phyloP scores from a whole-genome alignment of 2,113 vertebrate genomes.

The Toxotes jaculatrix region DNA sequence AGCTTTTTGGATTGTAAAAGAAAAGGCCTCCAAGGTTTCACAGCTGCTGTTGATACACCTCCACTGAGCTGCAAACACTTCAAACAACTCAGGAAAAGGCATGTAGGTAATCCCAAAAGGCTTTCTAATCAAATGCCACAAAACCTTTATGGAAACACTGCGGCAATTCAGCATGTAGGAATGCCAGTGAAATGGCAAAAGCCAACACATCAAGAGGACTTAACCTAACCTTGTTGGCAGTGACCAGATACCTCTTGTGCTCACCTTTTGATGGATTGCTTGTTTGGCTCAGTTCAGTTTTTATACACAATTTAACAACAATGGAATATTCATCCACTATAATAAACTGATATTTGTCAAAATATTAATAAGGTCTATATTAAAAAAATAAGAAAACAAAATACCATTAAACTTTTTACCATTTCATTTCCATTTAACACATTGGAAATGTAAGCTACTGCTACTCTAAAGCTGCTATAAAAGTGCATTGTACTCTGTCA shows the following conservation, averaged over 20 bases:
- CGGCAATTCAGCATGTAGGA: slow-evolving; percentile 52
- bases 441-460: background rate
- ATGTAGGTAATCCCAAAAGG: slow-evolving; percentile 60
- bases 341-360: slow-evolving; percentile 8
- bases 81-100: slow-evolving; percentile 62
- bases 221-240: slow-evolving; percentile 45
- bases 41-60: slow-evolving; percentile 65
- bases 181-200: slow-evolving; percentile 61
- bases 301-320: slow-evolving; percentile 53
- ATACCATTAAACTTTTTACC: background rate
- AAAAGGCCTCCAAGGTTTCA: slow-evolving; percentile 60
- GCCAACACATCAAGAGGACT: slow-evolving; percentile 48
- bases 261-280: slow-evolving; percentile 39
- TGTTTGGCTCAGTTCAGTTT: slow-evolving; percentile 40
- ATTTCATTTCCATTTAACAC: background rate
- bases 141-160: slow-evolving; percentile 64
- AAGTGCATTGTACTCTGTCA: slow-evolving; percentile 25
- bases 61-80: slow-evolving; percentile 60
- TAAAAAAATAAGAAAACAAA: background rate
- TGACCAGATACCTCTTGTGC: slow-evolving; percentile 25
- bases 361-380: background rate
- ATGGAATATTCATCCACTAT: slow-evolving; percentile 35
- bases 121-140: slow-evolving; percentile 73
- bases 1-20: slow-evolving; percentile 48
- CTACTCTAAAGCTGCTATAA: slow-evolving; percentile 2